Evolutionary conservation across 2,888 invertebrate species (phyloP).

Genomic region (Andrena flavipes): DNA sequence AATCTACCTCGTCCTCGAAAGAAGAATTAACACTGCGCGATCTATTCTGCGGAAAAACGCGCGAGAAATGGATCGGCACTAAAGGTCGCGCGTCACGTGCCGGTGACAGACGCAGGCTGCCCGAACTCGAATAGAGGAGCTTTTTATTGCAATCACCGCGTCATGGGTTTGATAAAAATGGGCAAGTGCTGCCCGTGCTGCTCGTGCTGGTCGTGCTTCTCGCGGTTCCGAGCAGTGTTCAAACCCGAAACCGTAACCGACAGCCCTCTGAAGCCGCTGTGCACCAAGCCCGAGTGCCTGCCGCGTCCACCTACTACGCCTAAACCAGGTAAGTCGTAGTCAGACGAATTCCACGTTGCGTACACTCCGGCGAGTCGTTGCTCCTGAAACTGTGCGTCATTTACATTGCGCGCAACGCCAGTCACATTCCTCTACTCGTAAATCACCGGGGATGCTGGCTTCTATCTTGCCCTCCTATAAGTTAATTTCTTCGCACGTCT

Average conservation of each 20-base stretch:
- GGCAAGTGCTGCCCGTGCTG: slow-evolving; percentile 81
- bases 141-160: background rate
- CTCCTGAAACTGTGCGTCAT: background rate
- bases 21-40: background rate
- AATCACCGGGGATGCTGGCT: background rate
- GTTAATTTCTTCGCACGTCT: slow-evolving; percentile 7
- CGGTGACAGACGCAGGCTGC: background rate
- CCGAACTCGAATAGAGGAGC: background rate
- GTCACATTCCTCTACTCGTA: background rate
- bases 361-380: background rate
- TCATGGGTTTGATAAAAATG: slow-evolving; percentile 67
- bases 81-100: background rate
- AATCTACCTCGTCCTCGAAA: background rate
- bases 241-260: slow-evolving; percentile 67
- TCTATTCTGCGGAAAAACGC: background rate
- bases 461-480: slow-evolving; percentile 18
- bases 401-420: background rate
- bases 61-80: background rate
- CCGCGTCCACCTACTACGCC: slow-evolving; percentile 78
- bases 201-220: slow-evolving; percentile 77
- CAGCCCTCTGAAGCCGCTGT: slow-evolving; percentile 71
- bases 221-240: slow-evolving; percentile 77
- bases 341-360: background rate
- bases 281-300: slow-evolving; percentile 78
- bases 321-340: slow-evolving; percentile 70